Base-by-base conservation (phyloP, 2,113 vertebrate genomes). In the Grammatotria lemairii region DNA sequence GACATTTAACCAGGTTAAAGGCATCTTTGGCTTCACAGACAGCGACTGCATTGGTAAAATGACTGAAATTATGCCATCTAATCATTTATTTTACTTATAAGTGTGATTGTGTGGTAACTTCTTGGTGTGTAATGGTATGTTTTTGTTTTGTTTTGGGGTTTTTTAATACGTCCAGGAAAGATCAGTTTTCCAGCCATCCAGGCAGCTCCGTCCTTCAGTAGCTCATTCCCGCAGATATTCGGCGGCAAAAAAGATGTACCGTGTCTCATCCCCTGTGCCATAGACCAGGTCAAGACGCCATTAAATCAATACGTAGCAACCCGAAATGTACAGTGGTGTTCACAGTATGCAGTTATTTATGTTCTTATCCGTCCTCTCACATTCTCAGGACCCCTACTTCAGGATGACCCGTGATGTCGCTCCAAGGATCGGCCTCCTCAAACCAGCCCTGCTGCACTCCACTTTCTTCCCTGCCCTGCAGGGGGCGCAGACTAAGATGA, bases 401-500 rank as follows among this genome's bases (percentile, higher is more conserved):
- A 97, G 98, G 84, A 99, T 99, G 98, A 99, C 99, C 0, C 97
- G 99, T 0, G 99, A 99, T 14, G 99, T 99, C 1, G 99, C 99
- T 23, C 99, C 98, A 8, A 96, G 98, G 84, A 97, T 99, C 9
- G 97, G 97, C 17, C 97, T 96, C 80, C 97, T 95, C 12, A 99
- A 99, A 89, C 99, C 99, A 2, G 98, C 99, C 23, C 95, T 99
- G 90, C 90, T 99, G 58, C 98, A 99, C 94, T 99, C 98, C 2
- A 96, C 97, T 60, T 99, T 99, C 95, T 99, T 99, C 94, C 98
- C 99, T 1, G 99, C 98, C 8, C 95, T 99, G 73, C 99, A 99
- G 93, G 98, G 99, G 16, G 98, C 98, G 6, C 99, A 99, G 93
- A 99, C 98, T 81, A 99, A 99, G 94, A 99, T 99, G 99, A 99